Conservation (phyloP, 2,888 invertebrate genomes). For the Agrilus biguttatus region DNA sequence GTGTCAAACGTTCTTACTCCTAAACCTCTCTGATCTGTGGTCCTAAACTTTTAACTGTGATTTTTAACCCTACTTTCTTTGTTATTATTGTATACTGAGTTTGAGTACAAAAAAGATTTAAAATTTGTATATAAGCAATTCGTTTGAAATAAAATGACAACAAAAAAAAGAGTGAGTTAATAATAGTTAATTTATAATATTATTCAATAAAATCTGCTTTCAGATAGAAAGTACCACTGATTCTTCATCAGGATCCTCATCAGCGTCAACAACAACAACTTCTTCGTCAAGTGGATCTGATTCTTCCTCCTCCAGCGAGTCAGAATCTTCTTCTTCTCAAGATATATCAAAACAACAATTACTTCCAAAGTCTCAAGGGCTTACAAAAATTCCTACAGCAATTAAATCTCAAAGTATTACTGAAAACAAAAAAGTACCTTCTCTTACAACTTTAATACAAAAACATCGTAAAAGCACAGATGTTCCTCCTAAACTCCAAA, state of each 20-base stretch:
- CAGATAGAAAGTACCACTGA: constrained; percentile 39
- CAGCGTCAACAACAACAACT: constrained; percentile 53
- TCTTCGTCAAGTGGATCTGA: constrained; percentile 57
- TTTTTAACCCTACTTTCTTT: too few species aligned
- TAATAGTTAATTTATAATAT: not conserved
- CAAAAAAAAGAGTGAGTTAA: constrained; percentile 14
- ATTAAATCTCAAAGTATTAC: constrained; percentile 20
- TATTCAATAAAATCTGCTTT: constrained; percentile 8
- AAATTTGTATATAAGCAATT: not conserved
- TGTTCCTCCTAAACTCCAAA: too few species aligned
- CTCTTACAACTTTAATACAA: constrained; percentile 17
- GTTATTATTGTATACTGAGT: too few species aligned
- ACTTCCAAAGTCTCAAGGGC: too few species aligned
- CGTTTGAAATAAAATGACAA: constrained; percentile 10
- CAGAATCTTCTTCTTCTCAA: constrained; percentile 48
- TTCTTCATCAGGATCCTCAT: constrained; percentile 49
- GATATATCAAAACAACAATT: constrained; percentile 12
- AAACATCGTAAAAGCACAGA: constrained; percentile 23
- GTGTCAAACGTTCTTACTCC: too few species aligned
- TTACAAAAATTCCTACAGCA: constrained; percentile 11
- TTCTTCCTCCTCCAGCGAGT: constrained; percentile 55
- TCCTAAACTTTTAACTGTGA: too few species aligned
- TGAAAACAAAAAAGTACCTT: constrained; percentile 21
- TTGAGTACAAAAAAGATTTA: too few species aligned
- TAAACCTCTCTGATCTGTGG: too few species aligned